These are phyloP conservation scores for Muschampia plurimacula DNA, from an alignment of 2,888 invertebrate species.

Conservation along the genomic window DNA sequence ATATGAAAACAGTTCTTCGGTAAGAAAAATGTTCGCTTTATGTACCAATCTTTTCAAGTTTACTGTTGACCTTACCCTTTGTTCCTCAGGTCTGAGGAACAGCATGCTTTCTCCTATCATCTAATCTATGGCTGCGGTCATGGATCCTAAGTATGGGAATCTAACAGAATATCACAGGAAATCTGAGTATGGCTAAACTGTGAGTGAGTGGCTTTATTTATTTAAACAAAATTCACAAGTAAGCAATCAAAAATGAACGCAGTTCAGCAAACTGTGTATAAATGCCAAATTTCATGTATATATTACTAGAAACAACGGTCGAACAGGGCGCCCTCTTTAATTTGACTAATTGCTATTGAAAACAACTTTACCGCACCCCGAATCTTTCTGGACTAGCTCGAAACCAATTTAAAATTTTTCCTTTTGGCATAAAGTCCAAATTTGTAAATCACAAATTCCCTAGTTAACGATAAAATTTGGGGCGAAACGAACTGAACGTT, in stretches of 20 bases:
- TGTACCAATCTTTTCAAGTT: too few species aligned
- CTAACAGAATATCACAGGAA: too few species aligned
- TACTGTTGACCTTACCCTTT: too few species aligned
- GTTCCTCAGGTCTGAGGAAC: too few species aligned
- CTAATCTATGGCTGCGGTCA: too few species aligned
- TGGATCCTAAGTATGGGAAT: too few species aligned
- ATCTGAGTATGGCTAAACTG: too few species aligned
- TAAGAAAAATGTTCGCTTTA: too few species aligned
- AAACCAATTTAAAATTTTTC: slow-evolving; percentile 47
- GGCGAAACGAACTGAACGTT: slow-evolving; percentile 22
- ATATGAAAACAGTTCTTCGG: too few species aligned
- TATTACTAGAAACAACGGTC: neutral
- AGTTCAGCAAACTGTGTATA: neutral
- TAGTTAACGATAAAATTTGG: slow-evolving; percentile 15
- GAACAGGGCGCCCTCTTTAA: slow-evolving; percentile 62
- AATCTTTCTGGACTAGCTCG: slow-evolving; percentile 39
- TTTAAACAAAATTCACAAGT: too few species aligned
- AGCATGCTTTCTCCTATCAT: too few species aligned
- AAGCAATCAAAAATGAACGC: neutral
- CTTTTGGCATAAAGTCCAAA: slow-evolving; percentile 3
- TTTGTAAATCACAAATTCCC: neutral
- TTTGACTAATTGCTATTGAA: slow-evolving; percentile 74
- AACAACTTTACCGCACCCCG: slow-evolving; percentile 58
- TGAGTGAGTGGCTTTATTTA: too few species aligned
- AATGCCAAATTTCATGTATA: slow-evolving; percentile 22